Conservation (phyloP, 2,888 invertebrate species). For the Drosophila nr. perissopoda region DNA sequence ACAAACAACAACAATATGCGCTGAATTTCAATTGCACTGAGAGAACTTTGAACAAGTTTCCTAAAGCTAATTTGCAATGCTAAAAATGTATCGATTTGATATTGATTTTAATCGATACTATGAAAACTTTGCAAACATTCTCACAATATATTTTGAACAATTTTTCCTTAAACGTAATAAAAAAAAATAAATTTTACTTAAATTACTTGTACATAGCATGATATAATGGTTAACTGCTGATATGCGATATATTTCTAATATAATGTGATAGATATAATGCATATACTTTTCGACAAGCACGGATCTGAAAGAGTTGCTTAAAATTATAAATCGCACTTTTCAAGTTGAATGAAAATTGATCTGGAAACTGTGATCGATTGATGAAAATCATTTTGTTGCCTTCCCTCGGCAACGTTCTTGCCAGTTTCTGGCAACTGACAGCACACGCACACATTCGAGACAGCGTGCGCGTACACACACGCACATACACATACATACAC, state of each 20-base stretch:
- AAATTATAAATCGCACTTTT: background rate
- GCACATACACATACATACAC: constrained; percentile 1
- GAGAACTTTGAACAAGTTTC: background rate
- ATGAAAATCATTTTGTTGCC: constrained; percentile 8
- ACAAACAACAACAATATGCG: background rate
- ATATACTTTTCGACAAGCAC: background rate
- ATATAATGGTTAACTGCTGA: background rate
- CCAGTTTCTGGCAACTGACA: constrained; percentile 8
- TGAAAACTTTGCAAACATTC: background rate
- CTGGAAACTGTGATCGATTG: constrained; percentile 18
- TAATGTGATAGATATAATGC: background rate
- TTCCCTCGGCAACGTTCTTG: background rate
- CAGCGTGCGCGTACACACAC: background rate
- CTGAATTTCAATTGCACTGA: background rate
- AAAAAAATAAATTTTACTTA: background rate
- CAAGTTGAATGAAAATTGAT: background rate
- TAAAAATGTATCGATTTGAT: background rate
- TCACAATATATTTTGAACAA: background rate
- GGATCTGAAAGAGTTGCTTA: background rate
- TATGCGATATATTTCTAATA: background rate
- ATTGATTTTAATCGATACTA: background rate
- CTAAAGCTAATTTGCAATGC: background rate
- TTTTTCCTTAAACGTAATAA: background rate
- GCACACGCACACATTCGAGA: background rate
- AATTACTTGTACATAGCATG: background rate